Evolutionary conservation across 2,888 invertebrate genomes (phyloP).

Genomic region (Mesorhabditis belari): DNA sequence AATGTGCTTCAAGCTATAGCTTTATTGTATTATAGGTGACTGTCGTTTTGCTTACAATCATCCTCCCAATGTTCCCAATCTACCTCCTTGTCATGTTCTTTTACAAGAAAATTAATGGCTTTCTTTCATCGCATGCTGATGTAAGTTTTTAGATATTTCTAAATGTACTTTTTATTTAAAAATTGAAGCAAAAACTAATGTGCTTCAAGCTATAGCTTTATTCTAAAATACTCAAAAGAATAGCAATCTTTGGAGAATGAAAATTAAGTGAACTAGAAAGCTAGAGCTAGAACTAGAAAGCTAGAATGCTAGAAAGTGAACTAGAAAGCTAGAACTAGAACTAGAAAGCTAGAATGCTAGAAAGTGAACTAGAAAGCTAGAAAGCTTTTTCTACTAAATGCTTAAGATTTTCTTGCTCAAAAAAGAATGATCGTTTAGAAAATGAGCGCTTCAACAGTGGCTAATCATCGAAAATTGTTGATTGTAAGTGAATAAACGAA

Average conservation of each 20-base stretch:
- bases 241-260: too few relatives aligned
- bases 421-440: conserved; percentile 4
- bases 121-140: conserved; percentile 9
- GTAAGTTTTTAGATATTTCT: conserved; percentile 3
- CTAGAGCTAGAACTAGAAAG: too few relatives aligned
- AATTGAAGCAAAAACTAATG: too few relatives aligned
- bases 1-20: neutral
- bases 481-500: neutral
- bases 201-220: neutral
- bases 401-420: neutral
- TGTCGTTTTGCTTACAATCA: conserved; percentile 23
- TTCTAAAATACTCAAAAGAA: too few relatives aligned
- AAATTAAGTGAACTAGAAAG: too few relatives aligned
- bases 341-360: too few relatives aligned
- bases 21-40: neutral
- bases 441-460: neutral
- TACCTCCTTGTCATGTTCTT: conserved; percentile 28
- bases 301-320: too few relatives aligned
- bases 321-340: too few relatives aligned
- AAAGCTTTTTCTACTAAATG: too few relatives aligned
- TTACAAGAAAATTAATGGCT: conserved; percentile 24
- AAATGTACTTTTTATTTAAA: too few relatives aligned
- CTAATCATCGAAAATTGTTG: neutral
- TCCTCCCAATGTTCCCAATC: conserved; percentile 39
- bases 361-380: too few relatives aligned